phyloP scores from a whole-genome alignment of 2,113 vertebrate species.

The Varanus komodoensis region DNA sequence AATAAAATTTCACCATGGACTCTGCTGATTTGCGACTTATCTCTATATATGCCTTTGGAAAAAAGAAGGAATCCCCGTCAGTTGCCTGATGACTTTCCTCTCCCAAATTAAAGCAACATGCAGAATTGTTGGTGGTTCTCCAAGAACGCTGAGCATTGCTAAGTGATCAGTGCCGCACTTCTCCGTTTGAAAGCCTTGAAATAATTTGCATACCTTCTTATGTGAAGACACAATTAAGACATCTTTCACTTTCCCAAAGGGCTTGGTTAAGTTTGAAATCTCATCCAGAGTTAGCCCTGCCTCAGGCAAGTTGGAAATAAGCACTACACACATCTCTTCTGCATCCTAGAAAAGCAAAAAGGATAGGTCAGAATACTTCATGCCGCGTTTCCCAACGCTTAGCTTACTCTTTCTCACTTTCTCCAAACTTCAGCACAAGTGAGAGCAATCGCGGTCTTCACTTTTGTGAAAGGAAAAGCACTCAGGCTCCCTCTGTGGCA shows the following conservation, averaged over 20 bases:
- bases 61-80: constrained; percentile 17
- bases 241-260: constrained; percentile 77
- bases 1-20: constrained; percentile 85
- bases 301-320: constrained; percentile 81
- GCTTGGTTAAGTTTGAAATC: constrained; percentile 79
- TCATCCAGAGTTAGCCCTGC: constrained; percentile 79
- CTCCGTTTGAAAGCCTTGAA: neutral
- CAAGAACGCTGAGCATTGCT: neutral
- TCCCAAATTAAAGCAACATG: neutral
- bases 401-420: neutral
- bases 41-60: constrained; percentile 81
- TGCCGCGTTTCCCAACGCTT: too few species aligned
- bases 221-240: constrained; percentile 79
- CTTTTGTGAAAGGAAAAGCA: too few species aligned
- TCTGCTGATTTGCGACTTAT: constrained; percentile 78
- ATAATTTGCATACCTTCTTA: constrained; percentile 75
- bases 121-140: neutral
- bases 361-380: neutral
- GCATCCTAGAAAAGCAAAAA: constrained; percentile 66
- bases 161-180: neutral
- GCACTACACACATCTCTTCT: constrained; percentile 75
- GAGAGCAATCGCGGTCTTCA: neutral
- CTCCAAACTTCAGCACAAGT: neutral
- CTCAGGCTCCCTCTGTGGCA: neutral
- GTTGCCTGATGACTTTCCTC: neutral